These are phyloP conservation scores for Meiosimyza decipiens DNA, from an alignment of 2,888 invertebrate species.

Conservation along the genomic window DNA sequence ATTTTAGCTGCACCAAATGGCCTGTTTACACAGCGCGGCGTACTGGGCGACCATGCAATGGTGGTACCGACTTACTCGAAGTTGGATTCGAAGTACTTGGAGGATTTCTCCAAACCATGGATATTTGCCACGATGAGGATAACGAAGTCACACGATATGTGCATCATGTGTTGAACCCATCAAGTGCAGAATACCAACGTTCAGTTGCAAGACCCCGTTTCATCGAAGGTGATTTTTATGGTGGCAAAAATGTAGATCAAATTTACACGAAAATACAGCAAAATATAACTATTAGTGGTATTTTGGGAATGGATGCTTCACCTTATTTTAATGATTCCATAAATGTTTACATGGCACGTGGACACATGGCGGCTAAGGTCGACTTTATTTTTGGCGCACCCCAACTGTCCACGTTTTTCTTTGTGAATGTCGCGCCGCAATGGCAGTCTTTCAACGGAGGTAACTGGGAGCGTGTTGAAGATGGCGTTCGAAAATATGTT, in stretches of 20 bases:
- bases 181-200: constrained; percentile 65
- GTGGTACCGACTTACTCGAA: constrained; percentile 58
- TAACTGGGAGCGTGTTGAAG: constrained; percentile 71
- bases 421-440: constrained; percentile 70
- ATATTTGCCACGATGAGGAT: constrained; percentile 65
- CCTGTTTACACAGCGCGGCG: constrained; percentile 56
- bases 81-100: constrained; percentile 60
- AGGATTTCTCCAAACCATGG: constrained; percentile 61
- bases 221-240: constrained; percentile 61
- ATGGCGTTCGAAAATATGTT: constrained; percentile 66
- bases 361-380: constrained; percentile 69
- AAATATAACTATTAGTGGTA: constrained; percentile 58
- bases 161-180: constrained; percentile 62
- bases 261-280: constrained; percentile 63
- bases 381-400: constrained; percentile 69
- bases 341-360: constrained; percentile 65
- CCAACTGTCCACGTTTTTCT: constrained; percentile 69
- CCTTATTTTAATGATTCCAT: constrained; percentile 51
- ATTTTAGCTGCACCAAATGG: constrained; percentile 60
- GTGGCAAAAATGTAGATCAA: constrained; percentile 56
- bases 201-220: constrained; percentile 62
- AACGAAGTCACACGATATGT: constrained; percentile 64
- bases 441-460: constrained; percentile 72
- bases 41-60: constrained; percentile 56
- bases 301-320: constrained; percentile 60